phyloP scores from a whole-genome alignment of 2,888 invertebrate species.

The Epirrhoe alternata region DNA sequence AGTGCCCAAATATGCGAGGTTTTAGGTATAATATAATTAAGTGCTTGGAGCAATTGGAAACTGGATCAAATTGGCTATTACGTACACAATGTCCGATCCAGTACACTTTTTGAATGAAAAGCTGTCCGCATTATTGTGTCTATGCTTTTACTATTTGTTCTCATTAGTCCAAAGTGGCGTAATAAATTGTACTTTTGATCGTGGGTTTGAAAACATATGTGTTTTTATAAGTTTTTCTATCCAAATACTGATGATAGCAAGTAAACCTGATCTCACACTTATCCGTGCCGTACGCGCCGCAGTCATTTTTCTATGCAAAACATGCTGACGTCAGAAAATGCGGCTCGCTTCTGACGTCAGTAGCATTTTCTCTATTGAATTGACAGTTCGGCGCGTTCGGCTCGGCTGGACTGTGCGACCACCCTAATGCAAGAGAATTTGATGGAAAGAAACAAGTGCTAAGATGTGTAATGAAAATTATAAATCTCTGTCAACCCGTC shows the following conservation, averaged over 20 bases:
- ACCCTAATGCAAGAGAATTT: no score
- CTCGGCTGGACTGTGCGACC: no score
- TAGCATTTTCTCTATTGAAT: no score
- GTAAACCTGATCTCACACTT: no score
- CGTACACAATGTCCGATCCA: slow-evolving; percentile 24
- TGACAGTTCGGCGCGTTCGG: no score
- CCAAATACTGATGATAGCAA: neutral
- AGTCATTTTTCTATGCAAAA: no score
- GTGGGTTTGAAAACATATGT: neutral
- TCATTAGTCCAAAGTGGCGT: neutral
- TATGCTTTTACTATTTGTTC: neutral
- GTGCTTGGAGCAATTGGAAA: slow-evolving; percentile 24
- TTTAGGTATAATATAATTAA: slow-evolving; percentile 30
- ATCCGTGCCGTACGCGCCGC: no score
- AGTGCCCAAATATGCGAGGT: slow-evolving; percentile 24
- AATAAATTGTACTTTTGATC: neutral
- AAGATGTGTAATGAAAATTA: no score
- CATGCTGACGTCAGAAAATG: no score
- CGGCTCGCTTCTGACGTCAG: no score
- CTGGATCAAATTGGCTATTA: slow-evolving; percentile 29
- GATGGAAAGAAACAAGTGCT: no score
- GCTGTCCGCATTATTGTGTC: neutral
- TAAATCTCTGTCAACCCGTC: no score
- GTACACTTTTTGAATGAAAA: slow-evolving; percentile 6
- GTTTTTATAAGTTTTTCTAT: neutral